These are phyloP conservation scores for Platycercus adscitus DNA, from an alignment of 2,113 vertebrate species.

Conservation along the genomic window DNA sequence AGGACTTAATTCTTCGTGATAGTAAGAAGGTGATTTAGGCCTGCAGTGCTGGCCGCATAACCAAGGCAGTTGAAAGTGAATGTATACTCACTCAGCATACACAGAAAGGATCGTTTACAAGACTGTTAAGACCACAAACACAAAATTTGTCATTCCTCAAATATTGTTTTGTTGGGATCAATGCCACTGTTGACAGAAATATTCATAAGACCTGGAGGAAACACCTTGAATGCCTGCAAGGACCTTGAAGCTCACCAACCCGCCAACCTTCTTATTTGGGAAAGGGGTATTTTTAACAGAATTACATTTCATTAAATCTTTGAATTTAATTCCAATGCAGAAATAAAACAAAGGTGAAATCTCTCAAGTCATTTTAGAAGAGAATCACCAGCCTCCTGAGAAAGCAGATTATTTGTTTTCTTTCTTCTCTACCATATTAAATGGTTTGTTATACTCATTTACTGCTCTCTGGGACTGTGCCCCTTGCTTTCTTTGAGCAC, in stretches of 20 bases:
- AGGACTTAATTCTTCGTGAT: neutral
- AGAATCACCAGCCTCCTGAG: neutral
- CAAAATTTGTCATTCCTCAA: neutral
- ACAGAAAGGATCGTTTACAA: neutral
- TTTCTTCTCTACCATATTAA: conserved; percentile 15
- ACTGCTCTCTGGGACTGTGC: neutral
- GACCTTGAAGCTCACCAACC: neutral
- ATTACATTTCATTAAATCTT: neutral
- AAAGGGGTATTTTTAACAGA: neutral
- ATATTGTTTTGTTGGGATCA: neutral
- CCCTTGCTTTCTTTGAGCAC: neutral
- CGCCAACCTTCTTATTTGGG: neutral
- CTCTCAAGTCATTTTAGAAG: neutral
- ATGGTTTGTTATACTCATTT: neutral
- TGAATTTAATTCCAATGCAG: neutral
- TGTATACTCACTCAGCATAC: neutral
- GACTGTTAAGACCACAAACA: neutral
- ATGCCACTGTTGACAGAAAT: neutral
- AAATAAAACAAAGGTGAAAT: neutral
- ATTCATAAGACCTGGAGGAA: neutral
- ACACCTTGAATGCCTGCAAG: neutral
- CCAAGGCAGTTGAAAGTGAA: neutral
- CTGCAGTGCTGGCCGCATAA: neutral
- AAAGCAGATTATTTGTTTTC: neutral
- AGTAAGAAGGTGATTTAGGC: neutral